Base-by-base conservation (phyloP, 2,888 invertebrate genomes). In the Scelioninae gen. 2 region DNA sequence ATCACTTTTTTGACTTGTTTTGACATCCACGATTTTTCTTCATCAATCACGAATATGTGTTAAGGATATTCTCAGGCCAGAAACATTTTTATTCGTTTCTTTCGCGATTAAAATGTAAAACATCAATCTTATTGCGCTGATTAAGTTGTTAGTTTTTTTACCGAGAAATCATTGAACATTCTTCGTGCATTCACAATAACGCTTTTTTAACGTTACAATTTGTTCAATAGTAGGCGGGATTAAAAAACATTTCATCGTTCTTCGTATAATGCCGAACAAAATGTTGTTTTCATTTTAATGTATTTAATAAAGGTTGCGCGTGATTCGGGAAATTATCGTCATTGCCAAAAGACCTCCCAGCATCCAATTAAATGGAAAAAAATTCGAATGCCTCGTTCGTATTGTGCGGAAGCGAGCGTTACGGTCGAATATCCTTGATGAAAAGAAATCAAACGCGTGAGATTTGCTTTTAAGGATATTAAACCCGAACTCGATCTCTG, bases 81-180 rank as follows among this genome's bases (percentile, higher is more conserved):
- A 22, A 22, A 5, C 22, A 5, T 15, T 18, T 18, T 41, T 41
- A 41, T 18, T 7, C 16, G 10, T 41, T 18, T 41, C 41, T 18
- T 43, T 43, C 43, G 4, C 4, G 22, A 43, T 22, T 18, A 43
- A 43, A 5, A 22, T 22, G 5, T 22, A 22, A 22, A n/a, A n/a
- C n/a, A n/a, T n/a, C n/a, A 22, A 2, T 45, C 35, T 45, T 22
- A 39, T 16, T n/a, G 10, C 39, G 16, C 39, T 5, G 16, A 18
- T 39, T 15, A 5, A 39, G 18, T 16, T 16, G 10, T 16, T 37
- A 16, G 10, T n/a, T 9, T 53, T 53, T 64, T 53, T 64, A 33
- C 35, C 15, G 7, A 41, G 39, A 64, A 48, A 53, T 64, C 45
- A 43, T 52, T 64, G 45, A 58, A 31, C 45, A 58, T 45, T 58